A percentile compares a stretch with the other conserved stretches of the same genome.
phyloP scores from a whole-genome alignment of 2,113 vertebrate species.

The Puffinus mauretanicus region DNA sequence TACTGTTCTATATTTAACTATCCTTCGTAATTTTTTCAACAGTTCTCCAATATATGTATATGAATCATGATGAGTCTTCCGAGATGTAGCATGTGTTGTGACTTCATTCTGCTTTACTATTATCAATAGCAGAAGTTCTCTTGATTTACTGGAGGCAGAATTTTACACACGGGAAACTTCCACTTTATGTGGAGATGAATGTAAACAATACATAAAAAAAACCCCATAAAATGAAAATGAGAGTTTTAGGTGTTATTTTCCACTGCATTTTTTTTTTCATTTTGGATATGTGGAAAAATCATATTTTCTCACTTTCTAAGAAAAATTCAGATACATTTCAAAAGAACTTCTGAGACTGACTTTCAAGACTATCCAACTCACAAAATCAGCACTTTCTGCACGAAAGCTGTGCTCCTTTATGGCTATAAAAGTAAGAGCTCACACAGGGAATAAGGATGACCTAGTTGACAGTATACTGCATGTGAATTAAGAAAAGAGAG shows the following conservation, averaged over 20 bases:
- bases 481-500: neutral
- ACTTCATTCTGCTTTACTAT: neutral
- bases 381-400: neutral
- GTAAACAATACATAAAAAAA: neutral
- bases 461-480: neutral
- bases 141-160: neutral
- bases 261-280: neutral
- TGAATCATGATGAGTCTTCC: neutral
- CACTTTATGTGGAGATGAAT: neutral
- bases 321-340: neutral
- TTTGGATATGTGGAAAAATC: neutral
- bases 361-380: neutral
- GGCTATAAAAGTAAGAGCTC: neutral
- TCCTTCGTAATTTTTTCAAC: neutral
- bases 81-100: neutral
- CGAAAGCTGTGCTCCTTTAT: neutral
- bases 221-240: neutral
- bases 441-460: neutral
- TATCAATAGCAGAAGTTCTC: neutral
- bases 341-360: neutral
- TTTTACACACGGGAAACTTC: neutral
- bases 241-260: neutral
- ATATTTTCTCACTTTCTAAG: neutral
- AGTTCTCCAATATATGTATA: neutral
- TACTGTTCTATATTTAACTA: neutral